Percentiles rank a stretch among this genome's conserved stretches.
Conservation (phyloP, 2,888 invertebrate genomes). For the Rutpela maculata region DNA sequence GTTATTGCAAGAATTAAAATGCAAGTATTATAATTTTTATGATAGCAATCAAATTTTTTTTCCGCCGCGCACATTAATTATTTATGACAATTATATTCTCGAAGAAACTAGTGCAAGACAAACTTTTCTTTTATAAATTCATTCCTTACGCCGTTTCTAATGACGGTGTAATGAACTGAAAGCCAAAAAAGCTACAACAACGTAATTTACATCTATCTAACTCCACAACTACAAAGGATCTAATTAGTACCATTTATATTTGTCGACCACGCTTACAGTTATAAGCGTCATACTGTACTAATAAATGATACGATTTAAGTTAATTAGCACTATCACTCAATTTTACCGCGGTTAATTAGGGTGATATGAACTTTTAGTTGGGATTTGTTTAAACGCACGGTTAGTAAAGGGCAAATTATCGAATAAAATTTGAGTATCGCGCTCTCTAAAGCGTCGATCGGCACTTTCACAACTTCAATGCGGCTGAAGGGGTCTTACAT, state of each 20-base stretch:
- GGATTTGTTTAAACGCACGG: background rate
- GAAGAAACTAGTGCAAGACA: background rate
- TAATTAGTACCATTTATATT: slow-evolving; percentile 64
- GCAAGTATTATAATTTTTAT: background rate
- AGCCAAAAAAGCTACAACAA: slow-evolving; percentile 22
- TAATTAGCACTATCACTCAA: slow-evolving; percentile 28
- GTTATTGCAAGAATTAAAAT: background rate
- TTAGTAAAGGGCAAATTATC: slow-evolving; percentile 23
- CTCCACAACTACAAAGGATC: slow-evolving; percentile 18
- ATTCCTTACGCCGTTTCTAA: background rate
- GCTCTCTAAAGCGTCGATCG: slow-evolving; percentile 55
- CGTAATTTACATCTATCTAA: background rate
- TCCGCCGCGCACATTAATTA: background rate
- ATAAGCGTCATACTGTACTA: slow-evolving; percentile 62
- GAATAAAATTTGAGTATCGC: slow-evolving; percentile 34
- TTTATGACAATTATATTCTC: background rate
- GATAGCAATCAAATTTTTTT: background rate
- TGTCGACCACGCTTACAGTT: slow-evolving; percentile 65
- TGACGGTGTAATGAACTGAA: slow-evolving; percentile 2
- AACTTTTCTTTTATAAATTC: background rate
- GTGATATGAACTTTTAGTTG: background rate
- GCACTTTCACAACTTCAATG: slow-evolving; percentile 64
- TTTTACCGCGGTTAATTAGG: slow-evolving; percentile 6
- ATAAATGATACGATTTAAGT: slow-evolving; percentile 15
- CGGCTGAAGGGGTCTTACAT: slow-evolving; percentile 62